Base-by-base conservation (phyloP, 2,113 vertebrate species). In the Nansenia antarctica region DNA sequence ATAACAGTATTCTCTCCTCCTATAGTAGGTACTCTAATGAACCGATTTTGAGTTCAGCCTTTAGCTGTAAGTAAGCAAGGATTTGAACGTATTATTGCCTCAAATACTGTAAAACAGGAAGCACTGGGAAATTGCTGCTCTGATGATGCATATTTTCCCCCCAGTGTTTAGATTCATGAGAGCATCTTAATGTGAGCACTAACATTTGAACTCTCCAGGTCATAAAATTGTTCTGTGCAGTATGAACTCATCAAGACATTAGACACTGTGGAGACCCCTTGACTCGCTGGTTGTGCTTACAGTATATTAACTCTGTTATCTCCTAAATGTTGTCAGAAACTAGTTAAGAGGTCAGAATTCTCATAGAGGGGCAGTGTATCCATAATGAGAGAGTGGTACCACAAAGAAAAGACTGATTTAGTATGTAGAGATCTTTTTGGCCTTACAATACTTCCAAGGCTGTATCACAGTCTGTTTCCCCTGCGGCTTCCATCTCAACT, bases 171-270 rank as follows among this genome's bases (percentile, higher is more conserved):
- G 87, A 85, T 85, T 92, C 85, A 86, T 86, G 77, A 88, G 88
- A 81, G 93, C 92, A 92, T 86, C 86, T 93, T 93, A 93, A 87
- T 91, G 82, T 88, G 91, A 86, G 87, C 84, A 87, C 93, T 94
- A 93, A 91, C 86, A 85, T 94, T 92, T 93, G 90, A 84, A 89
- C 72, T 81, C 26, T 85, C 74, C 86, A 87, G 90, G 88, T 85
- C 83, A 86, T 77, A 88, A 82, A 79, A 65, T 82, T 70, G 76
- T 90, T 92, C 86, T 78, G 77, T 78, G 84, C 73, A 76, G 65
- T 80, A 76, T 85, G 84, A 90, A 86, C 73, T 86, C 76, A 85
- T 87, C 76, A 74, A 74, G 80, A 81, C 57, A 76, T 71, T 59
- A 78, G 75, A 84, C 73, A 58, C 59, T 9, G 31, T 63, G 62